phyloP scores from a whole-genome alignment of 92 coral and sea anemone species.

The Palythoa caribaeorum region DNA sequence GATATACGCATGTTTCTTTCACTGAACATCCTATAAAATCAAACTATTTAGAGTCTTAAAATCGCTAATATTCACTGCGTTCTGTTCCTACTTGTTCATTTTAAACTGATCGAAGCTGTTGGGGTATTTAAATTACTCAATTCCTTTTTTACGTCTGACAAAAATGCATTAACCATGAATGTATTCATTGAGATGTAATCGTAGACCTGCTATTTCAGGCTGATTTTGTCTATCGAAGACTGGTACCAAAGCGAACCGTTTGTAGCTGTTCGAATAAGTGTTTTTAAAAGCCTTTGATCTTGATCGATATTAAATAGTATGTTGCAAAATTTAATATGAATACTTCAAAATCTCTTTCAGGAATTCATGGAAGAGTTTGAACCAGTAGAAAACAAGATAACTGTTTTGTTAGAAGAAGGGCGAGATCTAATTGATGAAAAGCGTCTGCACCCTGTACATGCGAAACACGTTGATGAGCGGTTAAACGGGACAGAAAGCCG shows the following conservation, averaged over 20 bases:
- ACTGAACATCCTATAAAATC: too few relatives aligned
- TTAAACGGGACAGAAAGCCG: constrained; percentile 1
- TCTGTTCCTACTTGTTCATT: too few relatives aligned
- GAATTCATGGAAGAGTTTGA: constrained; percentile 19
- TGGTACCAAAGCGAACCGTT: too few relatives aligned
- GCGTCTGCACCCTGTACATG: not conserved
- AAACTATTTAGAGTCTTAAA: too few relatives aligned
- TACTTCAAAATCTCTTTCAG: not conserved
- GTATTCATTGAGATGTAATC: too few relatives aligned
- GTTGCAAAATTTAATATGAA: not conserved
- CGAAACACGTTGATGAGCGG: constrained; percentile 16
- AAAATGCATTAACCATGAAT: not conserved
- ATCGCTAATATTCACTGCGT: too few relatives aligned
- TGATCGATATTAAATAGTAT: too few relatives aligned
- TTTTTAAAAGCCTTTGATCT: too few relatives aligned
- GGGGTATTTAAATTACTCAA: not conserved
- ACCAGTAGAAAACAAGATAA: constrained; percentile 1
- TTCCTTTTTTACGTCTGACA: not conserved
- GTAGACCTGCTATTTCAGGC: too few relatives aligned
- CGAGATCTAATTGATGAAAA: not conserved
- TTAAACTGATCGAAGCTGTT: not conserved
- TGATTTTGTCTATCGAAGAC: too few relatives aligned
- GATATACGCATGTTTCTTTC: too few relatives aligned
- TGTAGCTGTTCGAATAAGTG: too few relatives aligned
- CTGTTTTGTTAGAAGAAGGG: constrained; percentile 15